Percentiles rank a stretch among this genome's conserved stretches.
phyloP scores from a whole-genome alignment of 2,113 vertebrate genomes.

The Lontra canadensis region DNA sequence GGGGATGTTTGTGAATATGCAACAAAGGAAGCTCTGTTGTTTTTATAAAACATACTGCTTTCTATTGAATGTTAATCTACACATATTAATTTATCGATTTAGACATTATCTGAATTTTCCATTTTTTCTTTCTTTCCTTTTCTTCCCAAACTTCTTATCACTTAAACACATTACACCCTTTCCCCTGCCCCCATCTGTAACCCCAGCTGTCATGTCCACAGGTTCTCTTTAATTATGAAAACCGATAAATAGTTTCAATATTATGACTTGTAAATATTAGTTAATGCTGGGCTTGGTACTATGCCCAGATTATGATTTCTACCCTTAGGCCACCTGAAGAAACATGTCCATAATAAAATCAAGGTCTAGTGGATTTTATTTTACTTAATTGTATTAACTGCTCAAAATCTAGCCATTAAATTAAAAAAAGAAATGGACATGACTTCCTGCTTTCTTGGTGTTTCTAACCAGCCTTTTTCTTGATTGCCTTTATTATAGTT shows the following conservation, averaged over 20 bases:
- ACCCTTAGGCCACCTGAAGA: not conserved
- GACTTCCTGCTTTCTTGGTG: not conserved
- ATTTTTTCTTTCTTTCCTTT: not conserved
- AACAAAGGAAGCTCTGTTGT: not conserved
- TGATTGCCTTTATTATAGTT: not conserved
- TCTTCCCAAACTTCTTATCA: not conserved
- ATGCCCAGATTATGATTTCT: not conserved
- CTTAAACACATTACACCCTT: not conserved
- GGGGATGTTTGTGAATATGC: not conserved
- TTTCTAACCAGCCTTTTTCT: not conserved
- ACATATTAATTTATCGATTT: not conserved
- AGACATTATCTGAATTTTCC: not conserved
- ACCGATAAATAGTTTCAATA: not conserved
- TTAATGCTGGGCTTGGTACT: not conserved
- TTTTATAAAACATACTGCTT: constrained; percentile 34
- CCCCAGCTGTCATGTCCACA: not conserved
- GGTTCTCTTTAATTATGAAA: constrained; percentile 25
- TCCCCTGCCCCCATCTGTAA: not conserved
- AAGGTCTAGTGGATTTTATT: not conserved
- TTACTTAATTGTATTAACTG: not conserved
- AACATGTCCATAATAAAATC: not conserved
- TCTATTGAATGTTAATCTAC: not conserved
- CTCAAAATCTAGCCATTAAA: not conserved
- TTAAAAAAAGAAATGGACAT: not conserved
- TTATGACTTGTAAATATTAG: not conserved